These are phyloP conservation scores for Lycaena phlaeas DNA, from an alignment of 2,888 invertebrate species.

Conservation along the genomic window DNA sequence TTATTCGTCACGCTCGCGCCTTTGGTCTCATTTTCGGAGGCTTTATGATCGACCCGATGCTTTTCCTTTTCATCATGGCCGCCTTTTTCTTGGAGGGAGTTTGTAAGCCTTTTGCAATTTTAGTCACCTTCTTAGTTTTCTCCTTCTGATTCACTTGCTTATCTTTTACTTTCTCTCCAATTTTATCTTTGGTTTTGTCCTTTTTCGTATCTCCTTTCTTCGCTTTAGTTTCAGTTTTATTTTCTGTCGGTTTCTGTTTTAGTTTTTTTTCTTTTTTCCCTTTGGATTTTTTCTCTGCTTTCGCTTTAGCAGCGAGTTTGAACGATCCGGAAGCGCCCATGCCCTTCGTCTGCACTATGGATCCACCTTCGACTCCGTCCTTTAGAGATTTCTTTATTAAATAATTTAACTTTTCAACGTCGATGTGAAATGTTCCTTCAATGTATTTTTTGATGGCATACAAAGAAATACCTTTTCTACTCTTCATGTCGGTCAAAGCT, in stretches of 20 bases:
- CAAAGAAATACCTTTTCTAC: constrained; percentile 48
- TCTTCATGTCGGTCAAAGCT: constrained; percentile 38
- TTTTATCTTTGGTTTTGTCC: constrained; percentile 14
- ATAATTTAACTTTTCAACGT: constrained; percentile 39
- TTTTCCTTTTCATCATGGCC: constrained; percentile 43
- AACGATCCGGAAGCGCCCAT: constrained; percentile 52
- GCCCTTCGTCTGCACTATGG: constrained; percentile 45
- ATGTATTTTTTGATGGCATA: constrained; percentile 55
- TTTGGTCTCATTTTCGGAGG: constrained; percentile 58
- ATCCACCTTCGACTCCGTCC: constrained; percentile 40
- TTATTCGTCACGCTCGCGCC: no score
- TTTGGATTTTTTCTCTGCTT: constrained; percentile 24
- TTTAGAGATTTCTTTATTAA: constrained; percentile 48
- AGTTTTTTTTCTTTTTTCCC: constrained; percentile 20
- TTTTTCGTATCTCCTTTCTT: constrained; percentile 15
- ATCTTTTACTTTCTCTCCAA: constrained; percentile 12
- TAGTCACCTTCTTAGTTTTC: constrained; percentile 15
- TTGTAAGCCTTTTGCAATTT: constrained; percentile 14
- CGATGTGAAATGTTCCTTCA: constrained; percentile 35
- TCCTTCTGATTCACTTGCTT: constrained; percentile 16
- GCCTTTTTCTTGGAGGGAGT: constrained; percentile 39
- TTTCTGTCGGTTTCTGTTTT: constrained; percentile 9
- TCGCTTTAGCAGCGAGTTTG: constrained; percentile 35
- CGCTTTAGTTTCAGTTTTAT: constrained; percentile 11
- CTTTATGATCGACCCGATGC: constrained; percentile 53